Base-by-base conservation (phyloP, 2,888 invertebrate genomes). In the Drosophila mercatorum region DNA sequence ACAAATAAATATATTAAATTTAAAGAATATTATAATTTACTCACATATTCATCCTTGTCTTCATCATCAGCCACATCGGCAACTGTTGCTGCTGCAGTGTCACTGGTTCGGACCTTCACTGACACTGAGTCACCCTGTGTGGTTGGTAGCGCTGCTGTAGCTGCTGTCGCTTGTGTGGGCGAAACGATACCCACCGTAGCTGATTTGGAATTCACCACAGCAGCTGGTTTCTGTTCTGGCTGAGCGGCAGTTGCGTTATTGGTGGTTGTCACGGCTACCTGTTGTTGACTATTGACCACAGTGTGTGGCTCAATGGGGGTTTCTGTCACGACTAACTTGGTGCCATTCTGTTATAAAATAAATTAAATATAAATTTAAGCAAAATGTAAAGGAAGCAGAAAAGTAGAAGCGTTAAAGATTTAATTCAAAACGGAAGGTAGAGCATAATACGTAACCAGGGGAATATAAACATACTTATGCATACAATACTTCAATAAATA, bases 21-120 rank as follows among this genome's bases (percentile, higher is more conserved):
- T 31, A 31, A 34, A 12, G 1, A 0, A 7, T 12, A 26, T 12
- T 31, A 7, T 5, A n/a, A 53, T 26, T 26, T 2, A 93, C 94
- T 93, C 93, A 95, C 95, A 93, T 95, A 95, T 76, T 95, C 93
- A 82, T 94, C 94, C 75, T 96, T 96, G 53, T 95, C 95, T 64
- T 94, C 95, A 78, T 94, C 95, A 36, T 95, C 95, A 70, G 95
- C 95, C 22, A 72, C 68, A 36, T 81, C 81, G 14, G 69, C 68
- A 61, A 68, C 69, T 49, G 67, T 68, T 68, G 76, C 56, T 57
- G 72, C 11, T 72, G 68, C 51, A 26, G 38, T 56, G 44, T 73
- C 65, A 49, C 34, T 63, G 66, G 58, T 67, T 73, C 60, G 59
- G 5, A 38, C 36, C 41, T 46, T 38, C 11, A 43, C 49, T 66